Percentiles rank a stretch among this genome's conserved stretches.
Conservation (phyloP, 2,113 vertebrate genomes). For the Chionis minor region DNA sequence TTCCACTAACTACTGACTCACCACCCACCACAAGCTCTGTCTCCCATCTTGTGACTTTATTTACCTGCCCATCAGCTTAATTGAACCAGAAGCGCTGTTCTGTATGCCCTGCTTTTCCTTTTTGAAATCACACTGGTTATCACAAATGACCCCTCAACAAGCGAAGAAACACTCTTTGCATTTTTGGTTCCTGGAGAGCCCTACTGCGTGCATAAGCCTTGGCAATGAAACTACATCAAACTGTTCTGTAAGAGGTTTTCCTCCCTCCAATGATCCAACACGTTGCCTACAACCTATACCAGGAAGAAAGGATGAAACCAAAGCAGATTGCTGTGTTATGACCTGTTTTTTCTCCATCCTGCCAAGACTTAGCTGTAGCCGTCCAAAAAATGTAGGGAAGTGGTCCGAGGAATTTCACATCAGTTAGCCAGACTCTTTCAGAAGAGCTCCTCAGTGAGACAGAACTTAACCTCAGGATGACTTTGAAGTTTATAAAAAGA, state of each 20-base stretch:
- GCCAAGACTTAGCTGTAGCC: slow-evolving; percentile 45
- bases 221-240: slow-evolving; percentile 26
- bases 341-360: slow-evolving; percentile 31
- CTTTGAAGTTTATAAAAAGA: slow-evolving; percentile 76
- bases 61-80: neutral
- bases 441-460: slow-evolving; percentile 45
- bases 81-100: neutral
- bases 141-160: neutral
- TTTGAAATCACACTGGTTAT: neutral
- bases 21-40: neutral
- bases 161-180: neutral
- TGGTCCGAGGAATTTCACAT: slow-evolving; percentile 27
- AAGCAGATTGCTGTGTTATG: slow-evolving; percentile 40
- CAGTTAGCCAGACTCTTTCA: slow-evolving; percentile 47
- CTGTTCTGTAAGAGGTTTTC: neutral
- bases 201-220: neutral
- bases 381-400: slow-evolving; percentile 30
- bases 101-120: neutral
- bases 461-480: slow-evolving; percentile 64
- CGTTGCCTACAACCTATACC: slow-evolving; percentile 13
- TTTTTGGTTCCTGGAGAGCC: slow-evolving; percentile 17
- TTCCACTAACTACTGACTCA: neutral
- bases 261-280: slow-evolving; percentile 31
- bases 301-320: slow-evolving; percentile 50
- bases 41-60: neutral